Percentiles rank a stretch among this genome's conserved stretches.
Conservation (phyloP, 2,888 invertebrate species). For the Acronicta psi region DNA sequence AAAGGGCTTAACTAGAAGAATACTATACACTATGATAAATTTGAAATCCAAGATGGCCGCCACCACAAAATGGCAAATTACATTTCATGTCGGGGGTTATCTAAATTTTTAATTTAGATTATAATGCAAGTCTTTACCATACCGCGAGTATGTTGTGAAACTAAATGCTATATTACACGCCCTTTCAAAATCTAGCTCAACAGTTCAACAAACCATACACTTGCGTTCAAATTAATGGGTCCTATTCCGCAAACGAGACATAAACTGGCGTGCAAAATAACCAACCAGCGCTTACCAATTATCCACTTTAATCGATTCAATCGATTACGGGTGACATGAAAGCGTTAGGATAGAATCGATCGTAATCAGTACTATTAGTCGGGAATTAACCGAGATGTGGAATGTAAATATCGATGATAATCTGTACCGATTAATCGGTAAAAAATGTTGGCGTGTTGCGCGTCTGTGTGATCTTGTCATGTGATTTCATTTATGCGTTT, state of each 20-base stretch:
- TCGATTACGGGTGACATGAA: constrained; percentile 50
- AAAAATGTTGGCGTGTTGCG: constrained; percentile 25
- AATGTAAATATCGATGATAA: constrained; percentile 56
- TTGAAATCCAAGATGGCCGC: too few species aligned
- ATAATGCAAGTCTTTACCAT: background rate
- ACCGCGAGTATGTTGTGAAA: constrained; percentile 21
- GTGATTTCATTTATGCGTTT: constrained; percentile 27
- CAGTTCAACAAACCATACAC: constrained; percentile 44
- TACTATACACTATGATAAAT: too few species aligned
- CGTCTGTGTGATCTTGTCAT: constrained; percentile 22
- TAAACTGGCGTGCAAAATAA: constrained; percentile 53
- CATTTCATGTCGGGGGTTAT: too few species aligned
- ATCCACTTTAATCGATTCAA: constrained; percentile 47
- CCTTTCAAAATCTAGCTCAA: constrained; percentile 44
- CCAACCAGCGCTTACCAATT: constrained; percentile 44
- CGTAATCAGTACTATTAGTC: constrained; percentile 52
- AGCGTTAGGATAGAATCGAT: constrained; percentile 51
- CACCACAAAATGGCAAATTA: too few species aligned
- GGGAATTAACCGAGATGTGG: constrained; percentile 44
- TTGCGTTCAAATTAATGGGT: constrained; percentile 48
- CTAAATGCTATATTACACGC: constrained; percentile 15
- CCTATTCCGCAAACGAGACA: constrained; percentile 47
- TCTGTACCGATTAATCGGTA: constrained; percentile 45
- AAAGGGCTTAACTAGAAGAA: too few species aligned
- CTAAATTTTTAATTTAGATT: too few species aligned